Evolutionary conservation across 2,888 invertebrate species (phyloP).

Genomic region (Glaucopsyche alexis): DNA sequence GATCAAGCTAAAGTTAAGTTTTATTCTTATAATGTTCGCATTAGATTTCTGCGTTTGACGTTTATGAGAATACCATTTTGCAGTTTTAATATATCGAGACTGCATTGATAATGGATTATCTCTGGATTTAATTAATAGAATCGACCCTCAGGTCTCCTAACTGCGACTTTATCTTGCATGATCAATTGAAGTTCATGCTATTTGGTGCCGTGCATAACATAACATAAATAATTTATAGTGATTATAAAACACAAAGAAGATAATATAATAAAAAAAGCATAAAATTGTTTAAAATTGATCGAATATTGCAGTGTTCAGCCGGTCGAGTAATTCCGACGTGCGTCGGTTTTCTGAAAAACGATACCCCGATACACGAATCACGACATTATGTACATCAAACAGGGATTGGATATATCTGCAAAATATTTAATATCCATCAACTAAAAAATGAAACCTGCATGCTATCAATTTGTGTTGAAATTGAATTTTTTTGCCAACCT

Average conservation of each 20-base stretch:
- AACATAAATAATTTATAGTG: not conserved
- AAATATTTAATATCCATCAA: not conserved
- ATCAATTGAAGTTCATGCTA: too few species aligned
- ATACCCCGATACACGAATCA: not conserved
- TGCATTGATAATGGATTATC: too few species aligned
- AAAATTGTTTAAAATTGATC: not conserved
- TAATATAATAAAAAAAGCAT: not conserved
- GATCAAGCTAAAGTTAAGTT: too few species aligned
- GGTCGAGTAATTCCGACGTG: not conserved
- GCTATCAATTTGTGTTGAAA: not conserved
- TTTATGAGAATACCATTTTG: too few species aligned
- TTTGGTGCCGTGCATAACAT: too few species aligned
- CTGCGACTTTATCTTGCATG: too few species aligned
- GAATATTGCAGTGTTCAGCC: not conserved
- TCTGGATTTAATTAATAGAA: too few species aligned
- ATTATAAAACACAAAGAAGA: not conserved
- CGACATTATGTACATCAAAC: not conserved
- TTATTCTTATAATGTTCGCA: too few species aligned
- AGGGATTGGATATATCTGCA: not conserved
- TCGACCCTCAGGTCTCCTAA: too few species aligned
- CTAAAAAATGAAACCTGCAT: not conserved
- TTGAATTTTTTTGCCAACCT: not conserved
- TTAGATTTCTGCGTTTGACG: too few species aligned
- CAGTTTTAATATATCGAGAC: too few species aligned
- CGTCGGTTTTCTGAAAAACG: not conserved